Evolutionary conservation across 1,140 invertebrate genomes (phyloP).

Genomic region (Hirudo medicinalis): DNA sequence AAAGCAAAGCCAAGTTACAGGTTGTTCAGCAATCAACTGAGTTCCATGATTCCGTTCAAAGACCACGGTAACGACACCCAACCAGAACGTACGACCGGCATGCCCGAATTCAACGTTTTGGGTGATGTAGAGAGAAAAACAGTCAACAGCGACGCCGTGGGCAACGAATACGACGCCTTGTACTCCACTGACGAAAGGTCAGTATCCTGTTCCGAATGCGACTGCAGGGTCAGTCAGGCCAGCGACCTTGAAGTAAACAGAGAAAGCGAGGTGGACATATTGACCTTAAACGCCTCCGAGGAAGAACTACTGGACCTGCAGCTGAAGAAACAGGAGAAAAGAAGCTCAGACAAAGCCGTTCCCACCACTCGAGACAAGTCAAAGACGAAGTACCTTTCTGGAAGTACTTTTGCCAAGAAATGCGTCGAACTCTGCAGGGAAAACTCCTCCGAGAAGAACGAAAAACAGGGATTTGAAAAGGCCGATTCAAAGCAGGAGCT

Average conservation of each 20-base stretch:
- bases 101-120: no score
- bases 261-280: slow-evolving; percentile 20
- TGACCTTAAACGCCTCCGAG: slow-evolving; percentile 14
- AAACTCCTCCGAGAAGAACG: background rate
- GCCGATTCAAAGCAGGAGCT: background rate
- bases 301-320: slow-evolving; percentile 10
- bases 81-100: no score
- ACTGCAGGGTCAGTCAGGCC: slow-evolving; percentile 5
- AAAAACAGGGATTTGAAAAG: background rate
- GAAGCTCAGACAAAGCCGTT: background rate
- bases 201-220: background rate
- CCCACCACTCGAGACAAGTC: background rate
- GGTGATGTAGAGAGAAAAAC: background rate
- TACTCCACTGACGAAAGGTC: background rate
- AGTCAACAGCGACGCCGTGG: background rate
- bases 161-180: background rate
- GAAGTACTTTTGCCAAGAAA: slow-evolving; percentile 9
- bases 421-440: slow-evolving; percentile 5
- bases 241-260: slow-evolving; percentile 21
- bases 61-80: no score
- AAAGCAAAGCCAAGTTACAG: no score
- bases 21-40: no score
- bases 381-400: background rate
- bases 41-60: no score
- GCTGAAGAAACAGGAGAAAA: background rate